phyloP scores from a whole-genome alignment of 2,113 vertebrate genomes.

The Macrotus californicus region DNA sequence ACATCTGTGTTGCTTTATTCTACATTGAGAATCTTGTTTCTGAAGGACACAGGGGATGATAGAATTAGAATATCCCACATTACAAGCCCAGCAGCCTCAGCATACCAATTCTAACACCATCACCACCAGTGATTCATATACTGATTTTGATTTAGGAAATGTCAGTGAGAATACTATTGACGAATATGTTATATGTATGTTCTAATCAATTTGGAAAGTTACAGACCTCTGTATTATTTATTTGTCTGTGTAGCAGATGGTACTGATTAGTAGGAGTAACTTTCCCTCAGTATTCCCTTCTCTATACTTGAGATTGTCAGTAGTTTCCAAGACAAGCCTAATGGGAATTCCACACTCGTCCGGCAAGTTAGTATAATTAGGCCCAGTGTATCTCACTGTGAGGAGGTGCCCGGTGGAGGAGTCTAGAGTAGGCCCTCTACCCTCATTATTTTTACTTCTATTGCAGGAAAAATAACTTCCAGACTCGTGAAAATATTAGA shows the following conservation, averaged over 20 bases:
- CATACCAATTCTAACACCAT: neutral
- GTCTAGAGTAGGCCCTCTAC: neutral
- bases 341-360: neutral
- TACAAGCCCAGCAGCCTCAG: neutral
- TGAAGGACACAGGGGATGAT: neutral
- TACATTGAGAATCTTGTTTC: neutral
- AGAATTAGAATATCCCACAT: neutral
- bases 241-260: neutral
- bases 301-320: neutral
- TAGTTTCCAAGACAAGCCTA: constrained; percentile 25
- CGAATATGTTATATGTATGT: neutral
- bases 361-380: neutral
- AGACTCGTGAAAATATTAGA: neutral
- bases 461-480: neutral
- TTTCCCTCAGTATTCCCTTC: neutral
- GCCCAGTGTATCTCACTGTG: neutral
- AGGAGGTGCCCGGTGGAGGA: neutral
- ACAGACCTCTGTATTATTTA: neutral
- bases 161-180: neutral
- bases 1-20: neutral
- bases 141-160: constrained; percentile 7
- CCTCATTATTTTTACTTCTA: neutral
- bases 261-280: neutral
- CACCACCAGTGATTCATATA: neutral
- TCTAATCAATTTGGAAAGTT: constrained; percentile 24